A percentile compares a stretch with the other conserved stretches of the same genome.
Evolutionary conservation across 2,797 vertebrate species (phyloP).

Genomic region (Florisuga fusca): DNA sequence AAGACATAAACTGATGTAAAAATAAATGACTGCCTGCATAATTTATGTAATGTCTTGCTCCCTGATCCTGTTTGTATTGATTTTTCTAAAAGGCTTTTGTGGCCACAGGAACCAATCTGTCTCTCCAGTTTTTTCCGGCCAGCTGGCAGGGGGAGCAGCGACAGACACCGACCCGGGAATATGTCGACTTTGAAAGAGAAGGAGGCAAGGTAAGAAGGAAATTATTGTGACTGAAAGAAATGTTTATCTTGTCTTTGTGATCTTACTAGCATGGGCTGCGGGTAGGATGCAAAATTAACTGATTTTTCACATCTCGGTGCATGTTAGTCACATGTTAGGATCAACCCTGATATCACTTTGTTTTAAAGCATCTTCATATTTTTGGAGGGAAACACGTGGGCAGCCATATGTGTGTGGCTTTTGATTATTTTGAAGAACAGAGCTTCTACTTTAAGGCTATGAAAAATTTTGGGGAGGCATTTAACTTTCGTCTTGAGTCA

Average conservation of each 20-base stretch:
- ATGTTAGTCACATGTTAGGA: background rate
- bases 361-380: background rate
- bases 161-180: constrained; percentile 95
- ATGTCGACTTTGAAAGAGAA: constrained; percentile 98
- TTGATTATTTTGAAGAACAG: background rate
- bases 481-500: background rate
- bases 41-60: constrained; percentile 89
- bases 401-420: background rate
- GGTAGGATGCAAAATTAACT: background rate
- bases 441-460: background rate
- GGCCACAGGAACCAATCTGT: constrained; percentile 99
- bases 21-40: constrained; percentile 91
- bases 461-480: background rate
- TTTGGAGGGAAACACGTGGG: background rate
- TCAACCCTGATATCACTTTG: background rate
- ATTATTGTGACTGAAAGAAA: constrained; percentile 38
- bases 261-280: background rate
- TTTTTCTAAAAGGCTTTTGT: constrained; percentile 98
- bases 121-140: constrained; percentile 99
- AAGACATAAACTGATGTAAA: constrained; percentile 88
- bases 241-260: background rate
- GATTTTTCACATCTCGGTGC: background rate
- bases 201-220: constrained; percentile 92
- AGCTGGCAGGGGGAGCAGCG: constrained; percentile 96
- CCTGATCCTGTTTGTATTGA: constrained; percentile 93